Evolutionary conservation across 2,888 invertebrate genomes (phyloP).

Genomic region (Limenitis arthemis): DNA sequence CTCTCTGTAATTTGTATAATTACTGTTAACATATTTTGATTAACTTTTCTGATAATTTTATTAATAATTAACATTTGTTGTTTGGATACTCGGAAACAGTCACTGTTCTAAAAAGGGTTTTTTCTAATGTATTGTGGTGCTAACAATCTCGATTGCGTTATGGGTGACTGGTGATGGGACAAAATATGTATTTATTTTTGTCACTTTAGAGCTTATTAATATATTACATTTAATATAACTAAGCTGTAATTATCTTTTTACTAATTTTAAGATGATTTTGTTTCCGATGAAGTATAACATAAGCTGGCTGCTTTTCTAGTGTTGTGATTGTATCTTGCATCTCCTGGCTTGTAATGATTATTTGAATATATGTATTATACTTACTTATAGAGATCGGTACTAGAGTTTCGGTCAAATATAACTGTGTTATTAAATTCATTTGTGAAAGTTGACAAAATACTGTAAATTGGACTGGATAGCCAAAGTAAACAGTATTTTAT

Average conservation of each 20-base stretch:
- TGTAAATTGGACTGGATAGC: constrained; percentile 70
- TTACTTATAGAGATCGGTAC: constrained; percentile 50
- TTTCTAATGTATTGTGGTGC: constrained; percentile 59
- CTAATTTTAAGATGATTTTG: constrained; percentile 61
- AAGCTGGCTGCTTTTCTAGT: constrained; percentile 32
- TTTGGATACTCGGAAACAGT: constrained; percentile 26
- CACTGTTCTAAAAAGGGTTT: constrained; percentile 41
- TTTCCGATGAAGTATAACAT: constrained; percentile 38
- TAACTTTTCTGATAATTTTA: constrained; percentile 21
- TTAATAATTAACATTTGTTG: constrained; percentile 21
- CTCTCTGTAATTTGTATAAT: constrained; percentile 26
- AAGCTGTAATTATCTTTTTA: constrained; percentile 65
- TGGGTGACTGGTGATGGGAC: constrained; percentile 48
- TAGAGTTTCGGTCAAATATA: constrained; percentile 54
- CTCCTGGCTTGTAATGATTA: constrained; percentile 45
- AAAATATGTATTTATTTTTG: constrained; percentile 62
- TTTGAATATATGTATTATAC: constrained; percentile 53
- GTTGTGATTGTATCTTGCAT: constrained; percentile 34
- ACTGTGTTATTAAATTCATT: constrained; percentile 64
- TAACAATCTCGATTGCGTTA: constrained; percentile 52
- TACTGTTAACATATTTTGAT: constrained; percentile 22
- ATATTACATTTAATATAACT: constrained; percentile 60
- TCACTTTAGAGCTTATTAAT: constrained; percentile 71
- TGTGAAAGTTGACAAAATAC: constrained; percentile 62
- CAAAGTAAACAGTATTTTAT: constrained; percentile 73